Conservation (phyloP, 2,113 vertebrate genomes). For the Eudorcas thomsonii region DNA sequence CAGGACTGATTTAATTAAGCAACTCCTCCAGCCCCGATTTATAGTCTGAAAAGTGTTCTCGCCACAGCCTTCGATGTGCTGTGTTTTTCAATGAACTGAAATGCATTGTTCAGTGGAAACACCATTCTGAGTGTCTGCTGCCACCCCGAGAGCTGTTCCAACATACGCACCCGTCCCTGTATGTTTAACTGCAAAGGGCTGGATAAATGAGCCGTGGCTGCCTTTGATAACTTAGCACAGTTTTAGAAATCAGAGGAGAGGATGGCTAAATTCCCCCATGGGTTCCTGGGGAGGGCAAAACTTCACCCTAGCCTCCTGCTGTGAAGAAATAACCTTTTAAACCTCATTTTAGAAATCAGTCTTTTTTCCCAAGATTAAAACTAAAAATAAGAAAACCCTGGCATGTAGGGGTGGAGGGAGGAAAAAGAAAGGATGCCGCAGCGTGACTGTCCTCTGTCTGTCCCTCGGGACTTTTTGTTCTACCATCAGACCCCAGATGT, state of each 20-base stretch:
- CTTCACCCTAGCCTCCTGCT: not conserved
- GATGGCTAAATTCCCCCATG: not conserved
- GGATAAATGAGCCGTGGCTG: not conserved
- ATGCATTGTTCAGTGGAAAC: slow-evolving; percentile 36
- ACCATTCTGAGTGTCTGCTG: slow-evolving; percentile 70
- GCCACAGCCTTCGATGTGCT: not conserved
- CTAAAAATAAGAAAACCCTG: not conserved
- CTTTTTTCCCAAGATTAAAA: not conserved
- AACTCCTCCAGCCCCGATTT: slow-evolving; percentile 51
- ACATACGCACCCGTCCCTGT: slow-evolving; percentile 50
- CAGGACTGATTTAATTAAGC: slow-evolving; percentile 67
- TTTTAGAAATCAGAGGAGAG: not conserved
- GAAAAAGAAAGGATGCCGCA: not conserved
- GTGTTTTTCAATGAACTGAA: slow-evolving; percentile 72
- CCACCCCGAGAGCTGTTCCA: slow-evolving; percentile 75
- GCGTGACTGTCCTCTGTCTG: not conserved
- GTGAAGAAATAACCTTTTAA: not conserved
- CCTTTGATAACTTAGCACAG: not conserved
- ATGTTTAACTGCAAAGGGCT: not conserved
- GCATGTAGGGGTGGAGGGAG: not conserved
- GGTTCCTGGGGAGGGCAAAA: not conserved
- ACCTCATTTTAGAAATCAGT: not conserved
- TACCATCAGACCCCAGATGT: not conserved
- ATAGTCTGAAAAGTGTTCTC: slow-evolving; percentile 58
- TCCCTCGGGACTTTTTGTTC: not conserved